phyloP scores from a whole-genome alignment of 2,113 vertebrate species.

The Melanotaenia duboulayi region DNA sequence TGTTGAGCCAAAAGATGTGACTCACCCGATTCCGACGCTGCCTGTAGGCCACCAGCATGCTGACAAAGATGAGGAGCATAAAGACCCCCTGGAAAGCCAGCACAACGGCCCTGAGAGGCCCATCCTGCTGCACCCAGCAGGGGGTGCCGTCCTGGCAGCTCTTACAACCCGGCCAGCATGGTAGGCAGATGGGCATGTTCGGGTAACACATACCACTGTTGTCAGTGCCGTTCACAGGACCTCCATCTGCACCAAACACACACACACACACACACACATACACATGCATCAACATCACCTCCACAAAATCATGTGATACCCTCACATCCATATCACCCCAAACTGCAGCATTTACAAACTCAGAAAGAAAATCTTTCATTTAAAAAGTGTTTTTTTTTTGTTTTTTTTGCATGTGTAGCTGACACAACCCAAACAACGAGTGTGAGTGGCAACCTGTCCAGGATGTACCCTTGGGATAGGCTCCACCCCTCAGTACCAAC shows the following conservation, averaged over 20 bases:
- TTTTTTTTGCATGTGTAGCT: no score
- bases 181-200: constrained; percentile 83
- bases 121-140: constrained; percentile 88
- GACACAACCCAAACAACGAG: no score
- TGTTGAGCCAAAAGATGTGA: background rate
- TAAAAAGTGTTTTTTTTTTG: background rate
- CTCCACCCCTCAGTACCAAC: no score
- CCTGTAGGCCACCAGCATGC: constrained; percentile 91
- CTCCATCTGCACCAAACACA: constrained; percentile 57
- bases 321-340: background rate
- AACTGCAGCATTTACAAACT: background rate
- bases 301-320: constrained; percentile 13
- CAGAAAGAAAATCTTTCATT: background rate
- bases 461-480: no score
- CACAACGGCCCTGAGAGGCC: constrained; percentile 80
- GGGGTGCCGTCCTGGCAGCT: constrained; percentile 86
- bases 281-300: background rate
- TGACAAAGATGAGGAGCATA: constrained; percentile 91
- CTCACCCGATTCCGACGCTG: constrained; percentile 88
- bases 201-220: constrained; percentile 63
- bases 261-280: constrained; percentile 16
- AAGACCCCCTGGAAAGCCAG: constrained; percentile 89
- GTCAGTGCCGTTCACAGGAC: constrained; percentile 44
- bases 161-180: constrained; percentile 87
- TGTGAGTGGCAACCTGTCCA: no score